Base-by-base conservation (phyloP, 30 jellyfish, hydroid and myxozoan genomes). In the Hydractinia symbiolongicarpus region DNA sequence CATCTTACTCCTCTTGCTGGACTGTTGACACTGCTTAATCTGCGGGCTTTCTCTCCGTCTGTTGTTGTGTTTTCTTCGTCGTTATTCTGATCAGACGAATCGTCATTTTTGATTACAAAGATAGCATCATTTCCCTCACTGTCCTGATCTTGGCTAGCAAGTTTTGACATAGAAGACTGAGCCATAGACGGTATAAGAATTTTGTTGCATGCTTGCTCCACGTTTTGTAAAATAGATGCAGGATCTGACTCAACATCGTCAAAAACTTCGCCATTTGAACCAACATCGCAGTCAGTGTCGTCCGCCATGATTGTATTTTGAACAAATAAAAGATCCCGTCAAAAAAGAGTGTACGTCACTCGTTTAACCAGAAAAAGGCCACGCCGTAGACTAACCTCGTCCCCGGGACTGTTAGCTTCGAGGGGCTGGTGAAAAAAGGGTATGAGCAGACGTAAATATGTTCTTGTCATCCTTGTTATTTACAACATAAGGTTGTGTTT, bases 241-340 rank as follows among this genome's bases (percentile, higher is more conserved):
- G 80, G 80, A 71, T 71, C 80, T 7, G 80, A n/a, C 30, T 71
- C 80, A 60, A 71, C 80, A 71, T 71, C 80, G 80, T 71, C 80
- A 15, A 71, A 71, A 5, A 71, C 80, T 71, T 71, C 80, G 80
- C 80, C 61, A 50, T 71, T 71, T 8, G 80, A 71, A 20, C 60
- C 44, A 71, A 71, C 80, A 20, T 71, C 80, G 17, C 74, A 64
- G 16, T 64, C 74, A n/a, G 52, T 64, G 80, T 71, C 80, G 80
- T 71, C 80, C 80, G 80, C 80, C 80, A 71, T 71, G 80, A 64
- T 64, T 64, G 74, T 64, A n/a, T 64, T 64, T 30, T 30, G 44
- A 30, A 30, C 44, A 30, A 30, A 30, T 30, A 30, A 30, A 30
- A 30, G 44, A 30, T 30, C 44, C 44, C 44, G 44, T 30, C 44